Conservation (phyloP, 2,888 invertebrate genomes). For the Heteromyza rotundicornis region DNA sequence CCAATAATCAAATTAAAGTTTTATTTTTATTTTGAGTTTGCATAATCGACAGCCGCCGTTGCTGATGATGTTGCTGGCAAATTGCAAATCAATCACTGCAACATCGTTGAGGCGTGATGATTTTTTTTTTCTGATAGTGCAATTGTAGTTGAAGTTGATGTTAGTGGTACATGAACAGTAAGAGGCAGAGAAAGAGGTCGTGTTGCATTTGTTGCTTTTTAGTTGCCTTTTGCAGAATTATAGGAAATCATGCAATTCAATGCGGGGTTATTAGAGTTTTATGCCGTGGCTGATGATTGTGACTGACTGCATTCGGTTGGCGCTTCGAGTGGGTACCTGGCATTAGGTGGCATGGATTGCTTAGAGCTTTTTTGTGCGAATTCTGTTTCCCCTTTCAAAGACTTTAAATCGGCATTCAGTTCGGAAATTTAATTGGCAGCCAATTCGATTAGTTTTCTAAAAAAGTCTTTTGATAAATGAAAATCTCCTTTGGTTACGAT, state of each 20-base stretch:
- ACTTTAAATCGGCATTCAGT: too few relatives aligned
- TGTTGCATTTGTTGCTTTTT: neutral
- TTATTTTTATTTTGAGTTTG: conserved; percentile 18
- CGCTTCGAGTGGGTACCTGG: too few relatives aligned
- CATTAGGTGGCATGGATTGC: too few relatives aligned
- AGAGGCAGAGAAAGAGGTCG: conserved; percentile 4
- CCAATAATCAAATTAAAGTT: conserved; percentile 26
- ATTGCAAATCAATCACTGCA: conserved; percentile 29
- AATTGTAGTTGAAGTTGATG: too few relatives aligned
- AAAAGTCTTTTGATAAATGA: too few relatives aligned
- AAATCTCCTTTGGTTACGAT: too few relatives aligned
- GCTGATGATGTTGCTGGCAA: neutral
- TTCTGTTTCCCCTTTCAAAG: too few relatives aligned
- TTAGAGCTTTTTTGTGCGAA: too few relatives aligned
- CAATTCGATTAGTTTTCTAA: too few relatives aligned
- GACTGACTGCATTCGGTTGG: too few relatives aligned
- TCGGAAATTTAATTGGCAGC: too few relatives aligned
- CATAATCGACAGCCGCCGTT: conserved; percentile 2
- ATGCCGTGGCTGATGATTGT: neutral
- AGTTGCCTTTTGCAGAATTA: neutral
- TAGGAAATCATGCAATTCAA: neutral
- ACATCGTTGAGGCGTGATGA: conserved; percentile 22
- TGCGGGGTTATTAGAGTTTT: neutral
- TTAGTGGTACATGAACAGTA: neutral
- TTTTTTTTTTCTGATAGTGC: too few relatives aligned